Evolutionary conservation across 2,888 invertebrate species (phyloP).

Genomic region (Neoaliturus tenellus): DNA sequence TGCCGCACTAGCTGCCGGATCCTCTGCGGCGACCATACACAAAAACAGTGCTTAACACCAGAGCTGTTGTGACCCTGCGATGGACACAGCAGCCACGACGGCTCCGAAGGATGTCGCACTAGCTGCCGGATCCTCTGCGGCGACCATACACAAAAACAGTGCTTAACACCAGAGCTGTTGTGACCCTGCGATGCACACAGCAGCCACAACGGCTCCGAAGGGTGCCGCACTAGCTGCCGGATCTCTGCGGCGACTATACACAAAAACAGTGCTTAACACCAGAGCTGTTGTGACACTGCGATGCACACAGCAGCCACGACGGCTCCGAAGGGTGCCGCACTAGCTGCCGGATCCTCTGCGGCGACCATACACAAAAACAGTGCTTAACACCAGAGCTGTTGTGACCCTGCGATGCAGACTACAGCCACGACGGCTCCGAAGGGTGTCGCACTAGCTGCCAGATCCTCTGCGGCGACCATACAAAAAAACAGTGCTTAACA

Average conservation of each 20-base stretch:
- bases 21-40: too few species aligned
- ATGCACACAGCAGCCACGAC: conserved; percentile 86
- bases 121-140: too few species aligned
- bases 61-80: too few species aligned
- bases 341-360: conserved; percentile 79
- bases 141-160: too few species aligned
- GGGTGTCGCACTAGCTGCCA: conserved; percentile 84
- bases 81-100: too few species aligned
- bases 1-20: too few species aligned
- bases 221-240: conserved; percentile 83
- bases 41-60: too few species aligned
- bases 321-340: conserved; percentile 84
- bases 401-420: conserved; percentile 77
- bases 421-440: conserved; percentile 82
- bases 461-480: conserved; percentile 75
- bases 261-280: background rate
- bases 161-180: too few species aligned
- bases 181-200: conserved; percentile 79
- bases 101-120: too few species aligned
- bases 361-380: conserved; percentile 70
- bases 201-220: conserved; percentile 84
- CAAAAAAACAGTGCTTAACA: background rate
- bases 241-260: conserved; percentile 74
- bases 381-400: conserved; percentile 72
- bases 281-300: conserved; percentile 83